phyloP scores from a whole-genome alignment of 2,888 invertebrate genomes.

The Hofmannophila pseudospretella region DNA sequence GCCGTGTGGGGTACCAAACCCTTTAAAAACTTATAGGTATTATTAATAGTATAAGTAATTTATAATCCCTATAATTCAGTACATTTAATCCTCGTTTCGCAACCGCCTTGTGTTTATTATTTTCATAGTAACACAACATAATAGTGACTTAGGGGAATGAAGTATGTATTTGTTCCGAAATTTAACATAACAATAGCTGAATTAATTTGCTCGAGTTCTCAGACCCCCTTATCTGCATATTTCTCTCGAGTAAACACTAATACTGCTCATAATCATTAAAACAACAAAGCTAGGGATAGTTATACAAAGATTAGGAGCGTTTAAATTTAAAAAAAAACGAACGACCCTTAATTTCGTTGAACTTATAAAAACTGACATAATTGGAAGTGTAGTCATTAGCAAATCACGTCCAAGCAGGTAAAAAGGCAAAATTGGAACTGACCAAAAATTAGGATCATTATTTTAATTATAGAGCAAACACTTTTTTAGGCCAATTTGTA shows the following conservation, averaged over 20 bases:
- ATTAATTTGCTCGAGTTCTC: slow-evolving; percentile 38
- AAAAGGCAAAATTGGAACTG: slow-evolving; percentile 48
- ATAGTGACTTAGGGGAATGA: slow-evolving; percentile 16
- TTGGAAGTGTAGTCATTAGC: slow-evolving; percentile 47
- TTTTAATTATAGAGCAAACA: slow-evolving; percentile 70
- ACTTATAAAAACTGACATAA: slow-evolving; percentile 22
- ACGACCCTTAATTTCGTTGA: slow-evolving; percentile 11
- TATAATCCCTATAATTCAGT: slow-evolving; percentile 42
- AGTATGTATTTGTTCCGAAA: slow-evolving; percentile 28
- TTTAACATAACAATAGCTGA: slow-evolving; percentile 58
- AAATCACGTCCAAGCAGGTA: slow-evolving; percentile 61
- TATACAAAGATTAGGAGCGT: slow-evolving; percentile 8
- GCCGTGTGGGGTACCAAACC: slow-evolving; percentile 30
- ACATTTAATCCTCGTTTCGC: slow-evolving; percentile 27
- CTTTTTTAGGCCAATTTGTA: slow-evolving; percentile 36
- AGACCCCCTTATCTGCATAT: slow-evolving; percentile 37
- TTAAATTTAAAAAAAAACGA: not conserved
- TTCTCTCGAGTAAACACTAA: slow-evolving; percentile 50
- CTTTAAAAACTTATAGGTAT: slow-evolving; percentile 30
- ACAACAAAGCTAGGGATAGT: slow-evolving; percentile 37
- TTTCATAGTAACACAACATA: slow-evolving; percentile 22
- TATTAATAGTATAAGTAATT: slow-evolving; percentile 42
- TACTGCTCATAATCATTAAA: slow-evolving; percentile 50
- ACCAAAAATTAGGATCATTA: slow-evolving; percentile 62
- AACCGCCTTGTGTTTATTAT: slow-evolving; percentile 13